Evolutionary conservation across 1,140 invertebrate genomes (phyloP).

Genomic region (Hyles vespertilio): DNA sequence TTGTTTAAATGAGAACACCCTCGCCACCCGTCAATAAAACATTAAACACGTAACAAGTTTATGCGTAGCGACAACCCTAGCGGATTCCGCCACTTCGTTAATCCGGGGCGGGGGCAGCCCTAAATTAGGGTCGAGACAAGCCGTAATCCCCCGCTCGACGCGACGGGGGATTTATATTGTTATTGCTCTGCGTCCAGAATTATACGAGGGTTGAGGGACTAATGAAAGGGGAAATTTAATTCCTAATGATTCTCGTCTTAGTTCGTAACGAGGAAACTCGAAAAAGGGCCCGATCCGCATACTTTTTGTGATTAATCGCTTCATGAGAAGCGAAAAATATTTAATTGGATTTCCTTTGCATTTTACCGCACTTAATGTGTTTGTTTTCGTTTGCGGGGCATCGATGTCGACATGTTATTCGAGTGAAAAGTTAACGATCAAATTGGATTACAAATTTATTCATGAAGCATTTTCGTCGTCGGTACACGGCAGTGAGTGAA

Average conservation of each 20-base stretch:
- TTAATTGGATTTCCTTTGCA: constrained; percentile 39
- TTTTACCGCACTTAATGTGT: constrained; percentile 24
- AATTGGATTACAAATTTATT: constrained; percentile 72
- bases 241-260: constrained; percentile 76
- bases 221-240: constrained; percentile 76
- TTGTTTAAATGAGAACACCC: constrained; percentile 70
- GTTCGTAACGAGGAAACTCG: constrained; percentile 72
- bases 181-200: constrained; percentile 74
- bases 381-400: constrained; percentile 41
- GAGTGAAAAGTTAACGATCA: constrained; percentile 53
- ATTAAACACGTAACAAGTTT: constrained; percentile 75
- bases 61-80: constrained; percentile 72
- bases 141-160: constrained; percentile 72
- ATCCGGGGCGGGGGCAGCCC: constrained; percentile 72
- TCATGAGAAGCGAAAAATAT: constrained; percentile 52
- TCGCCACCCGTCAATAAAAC: constrained; percentile 71
- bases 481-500: constrained; percentile 54
- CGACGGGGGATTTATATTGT: constrained; percentile 75
- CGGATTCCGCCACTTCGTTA: constrained; percentile 74
- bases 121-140: constrained; percentile 75
- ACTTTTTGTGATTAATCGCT: constrained; percentile 68
- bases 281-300: constrained; percentile 67
- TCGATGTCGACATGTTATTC: constrained; percentile 40
- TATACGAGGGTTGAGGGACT: constrained; percentile 76
- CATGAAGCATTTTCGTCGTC: constrained; percentile 70